Percentiles rank a stretch among this genome's conserved stretches.
These are phyloP conservation scores for Dendroctonus ponderosae DNA, from an alignment of 1,140 invertebrate species.

Conservation along the genomic window DNA sequence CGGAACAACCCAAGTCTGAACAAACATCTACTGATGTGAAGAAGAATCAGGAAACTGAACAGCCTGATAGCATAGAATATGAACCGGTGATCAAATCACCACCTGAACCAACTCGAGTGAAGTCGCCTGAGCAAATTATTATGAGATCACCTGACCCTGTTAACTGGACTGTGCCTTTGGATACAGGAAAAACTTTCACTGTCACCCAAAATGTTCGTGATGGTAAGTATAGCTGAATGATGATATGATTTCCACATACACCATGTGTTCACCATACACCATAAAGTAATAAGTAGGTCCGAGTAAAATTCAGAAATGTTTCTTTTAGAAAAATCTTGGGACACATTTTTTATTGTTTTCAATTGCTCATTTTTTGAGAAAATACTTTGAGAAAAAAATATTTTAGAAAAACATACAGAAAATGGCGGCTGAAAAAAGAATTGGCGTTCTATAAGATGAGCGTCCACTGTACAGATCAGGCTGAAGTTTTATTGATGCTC, in stretches of 20 bases:
- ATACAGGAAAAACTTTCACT: slow-evolving; percentile 89
- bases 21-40: slow-evolving; percentile 40
- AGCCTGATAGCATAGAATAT: slow-evolving; percentile 52
- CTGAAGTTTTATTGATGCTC: too few relatives aligned
- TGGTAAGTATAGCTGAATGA: slow-evolving; percentile 58
- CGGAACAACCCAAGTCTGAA: slow-evolving; percentile 40
- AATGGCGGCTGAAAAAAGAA: background rate
- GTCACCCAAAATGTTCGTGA: slow-evolving; percentile 87
- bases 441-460: too few relatives aligned
- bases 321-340: too few relatives aligned
- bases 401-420: too few relatives aligned
- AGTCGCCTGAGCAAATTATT: slow-evolving; percentile 88
- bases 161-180: slow-evolving; percentile 90
- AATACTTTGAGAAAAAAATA: too few relatives aligned
- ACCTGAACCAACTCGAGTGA: slow-evolving; percentile 86
- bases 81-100: slow-evolving; percentile 83
- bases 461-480: too few relatives aligned
- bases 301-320: too few relatives aligned
- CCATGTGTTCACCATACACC: too few relatives aligned
- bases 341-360: too few relatives aligned
- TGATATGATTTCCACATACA: slow-evolving; percentile 28
- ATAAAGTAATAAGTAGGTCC: background rate
- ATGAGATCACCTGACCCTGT: slow-evolving; percentile 88
- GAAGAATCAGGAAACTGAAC: slow-evolving; percentile 54
- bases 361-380: too few relatives aligned